These are phyloP conservation scores for Ptychodera flava DNA, from an alignment of 35 echinoderm and acorn worm genomes.

Conservation along the genomic window DNA sequence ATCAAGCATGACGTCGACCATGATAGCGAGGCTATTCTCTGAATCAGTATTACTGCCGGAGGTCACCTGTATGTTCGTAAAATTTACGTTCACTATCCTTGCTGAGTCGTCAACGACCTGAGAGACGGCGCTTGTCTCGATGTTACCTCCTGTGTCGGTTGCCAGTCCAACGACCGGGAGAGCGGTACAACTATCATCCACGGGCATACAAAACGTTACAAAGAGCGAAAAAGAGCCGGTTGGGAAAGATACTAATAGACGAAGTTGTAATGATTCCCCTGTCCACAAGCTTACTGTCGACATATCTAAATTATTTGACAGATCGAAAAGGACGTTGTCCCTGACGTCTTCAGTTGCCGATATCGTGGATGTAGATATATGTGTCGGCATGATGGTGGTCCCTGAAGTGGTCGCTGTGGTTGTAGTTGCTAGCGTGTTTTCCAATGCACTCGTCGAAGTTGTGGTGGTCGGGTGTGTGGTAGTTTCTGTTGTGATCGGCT, in stretches of 20 bases:
- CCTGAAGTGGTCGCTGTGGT: not conserved
- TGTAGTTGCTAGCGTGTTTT: no score
- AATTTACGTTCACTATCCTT: not conserved
- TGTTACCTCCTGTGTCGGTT: not conserved
- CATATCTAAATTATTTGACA: not conserved
- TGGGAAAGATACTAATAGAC: not conserved
- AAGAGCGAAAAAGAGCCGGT: not conserved
- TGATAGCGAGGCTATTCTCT: not conserved
- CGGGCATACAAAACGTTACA: not conserved
- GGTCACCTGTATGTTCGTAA: not conserved
- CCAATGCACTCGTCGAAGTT: no score
- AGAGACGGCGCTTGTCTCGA: not conserved
- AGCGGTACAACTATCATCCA: not conserved
- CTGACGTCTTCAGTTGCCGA: no score
- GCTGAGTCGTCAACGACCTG: not conserved
- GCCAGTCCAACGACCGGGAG: not conserved
- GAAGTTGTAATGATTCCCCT: not conserved
- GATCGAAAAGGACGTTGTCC: not conserved
- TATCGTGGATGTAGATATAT: no score
- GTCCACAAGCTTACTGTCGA: not conserved
- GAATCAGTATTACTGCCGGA: not conserved
- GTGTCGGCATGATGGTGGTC: no score
- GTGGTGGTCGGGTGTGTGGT: no score
- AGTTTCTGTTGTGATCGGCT: no score
- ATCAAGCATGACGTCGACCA: not conserved